phyloP scores from a whole-genome alignment of 2,113 vertebrate species.

The Poecile atricapillus region DNA sequence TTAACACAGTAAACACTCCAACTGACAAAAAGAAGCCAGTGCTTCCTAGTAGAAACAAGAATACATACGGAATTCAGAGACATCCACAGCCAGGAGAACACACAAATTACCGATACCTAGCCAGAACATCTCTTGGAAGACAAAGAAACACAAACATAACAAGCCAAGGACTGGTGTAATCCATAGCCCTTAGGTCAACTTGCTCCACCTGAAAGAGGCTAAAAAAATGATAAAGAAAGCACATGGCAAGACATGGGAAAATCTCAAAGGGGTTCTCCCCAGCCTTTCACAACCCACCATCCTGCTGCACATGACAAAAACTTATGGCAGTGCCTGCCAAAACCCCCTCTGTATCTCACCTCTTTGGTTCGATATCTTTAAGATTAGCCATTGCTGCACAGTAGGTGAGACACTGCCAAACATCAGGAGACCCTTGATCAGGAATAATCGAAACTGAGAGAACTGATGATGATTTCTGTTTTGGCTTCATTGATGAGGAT shows the following conservation, averaged over 20 bases:
- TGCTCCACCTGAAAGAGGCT: neutral
- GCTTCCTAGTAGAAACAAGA: neutral
- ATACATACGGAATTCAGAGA: neutral
- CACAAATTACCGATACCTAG: neutral
- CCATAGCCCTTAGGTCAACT: neutral
- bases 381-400: neutral
- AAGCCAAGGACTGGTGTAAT: neutral
- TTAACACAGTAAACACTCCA: neutral
- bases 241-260: neutral
- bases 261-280: neutral
- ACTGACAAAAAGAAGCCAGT: neutral
- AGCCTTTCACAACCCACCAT: neutral
- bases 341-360: neutral
- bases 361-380: neutral
- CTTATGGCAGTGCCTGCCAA: neutral
- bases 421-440: neutral
- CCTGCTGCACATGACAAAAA: neutral
- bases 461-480: neutral
- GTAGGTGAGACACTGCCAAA: neutral
- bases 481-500: neutral
- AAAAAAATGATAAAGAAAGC: neutral
- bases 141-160: neutral
- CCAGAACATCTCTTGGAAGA: neutral
- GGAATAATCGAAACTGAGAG: neutral
- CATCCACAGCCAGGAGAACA: neutral